These are phyloP conservation scores for Lasioglossum villosulum DNA, from an alignment of 2,888 invertebrate genomes.

Conservation along the genomic window DNA sequence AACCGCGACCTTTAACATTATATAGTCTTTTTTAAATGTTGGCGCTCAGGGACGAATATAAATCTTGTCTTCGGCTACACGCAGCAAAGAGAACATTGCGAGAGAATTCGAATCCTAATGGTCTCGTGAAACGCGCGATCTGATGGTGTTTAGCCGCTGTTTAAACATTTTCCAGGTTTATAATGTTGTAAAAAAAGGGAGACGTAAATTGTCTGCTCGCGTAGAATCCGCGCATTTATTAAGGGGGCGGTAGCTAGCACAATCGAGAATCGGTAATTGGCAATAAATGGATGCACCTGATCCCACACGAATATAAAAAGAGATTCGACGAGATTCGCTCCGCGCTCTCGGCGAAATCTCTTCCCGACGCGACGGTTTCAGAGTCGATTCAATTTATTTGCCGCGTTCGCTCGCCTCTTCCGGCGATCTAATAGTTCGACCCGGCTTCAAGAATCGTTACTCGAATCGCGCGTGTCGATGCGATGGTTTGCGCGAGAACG, in stretches of 20 bases:
- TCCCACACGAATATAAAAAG: neutral
- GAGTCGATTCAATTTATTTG: constrained; percentile 44
- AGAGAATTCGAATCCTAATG: neutral
- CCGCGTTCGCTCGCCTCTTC: constrained; percentile 28
- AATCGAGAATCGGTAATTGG: neutral
- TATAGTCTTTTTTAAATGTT: neutral
- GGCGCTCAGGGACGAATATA: neutral
- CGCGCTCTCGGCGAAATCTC: neutral
- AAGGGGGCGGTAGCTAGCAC: neutral
- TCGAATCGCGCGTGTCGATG: constrained; percentile 25
- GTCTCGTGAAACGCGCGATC: no score
- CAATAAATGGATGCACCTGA: constrained; percentile 5
- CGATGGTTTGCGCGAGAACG: neutral
- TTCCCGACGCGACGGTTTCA: neutral
- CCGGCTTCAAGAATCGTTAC: constrained; percentile 40
- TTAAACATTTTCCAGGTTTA: no score
- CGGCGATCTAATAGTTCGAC: constrained; percentile 44
- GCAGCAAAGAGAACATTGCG: no score
- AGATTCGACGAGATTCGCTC: neutral
- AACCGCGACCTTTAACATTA: neutral
- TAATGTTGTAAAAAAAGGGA: no score
- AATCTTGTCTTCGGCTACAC: neutral
- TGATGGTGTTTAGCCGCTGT: no score
- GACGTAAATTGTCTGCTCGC: neutral
- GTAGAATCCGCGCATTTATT: neutral